These are phyloP conservation scores for Strix occidentalis DNA, from an alignment of 2,797 vertebrate species.

Conservation along the genomic window DNA sequence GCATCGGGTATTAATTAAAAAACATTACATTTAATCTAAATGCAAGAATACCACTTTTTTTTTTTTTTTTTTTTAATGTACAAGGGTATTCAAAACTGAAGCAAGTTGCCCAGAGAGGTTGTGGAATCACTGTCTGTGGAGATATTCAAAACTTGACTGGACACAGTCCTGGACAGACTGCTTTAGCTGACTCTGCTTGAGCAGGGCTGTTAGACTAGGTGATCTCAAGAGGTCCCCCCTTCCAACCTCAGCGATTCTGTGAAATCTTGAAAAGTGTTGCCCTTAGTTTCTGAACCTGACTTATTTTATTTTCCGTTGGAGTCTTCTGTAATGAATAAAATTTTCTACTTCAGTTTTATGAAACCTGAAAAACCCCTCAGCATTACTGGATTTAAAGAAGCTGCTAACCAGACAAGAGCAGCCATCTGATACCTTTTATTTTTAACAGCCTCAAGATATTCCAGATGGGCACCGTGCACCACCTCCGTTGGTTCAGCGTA, in stretches of 20 bases:
- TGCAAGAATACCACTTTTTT: not conserved
- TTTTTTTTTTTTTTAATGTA: not conserved
- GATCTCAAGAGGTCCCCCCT: not conserved
- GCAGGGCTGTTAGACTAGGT: not conserved
- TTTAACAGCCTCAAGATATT: constrained; percentile 90
- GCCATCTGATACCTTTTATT: not conserved
- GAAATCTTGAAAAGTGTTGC: not conserved
- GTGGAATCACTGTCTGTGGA: not conserved
- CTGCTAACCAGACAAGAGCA: not conserved
- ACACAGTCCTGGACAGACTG: not conserved
- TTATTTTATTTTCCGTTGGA: not conserved
- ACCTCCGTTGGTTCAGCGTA: constrained; percentile 83
- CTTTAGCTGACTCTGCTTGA: not conserved
- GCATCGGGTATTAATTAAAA: not conserved
- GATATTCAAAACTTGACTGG: not conserved
- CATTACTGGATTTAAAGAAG: not conserved
- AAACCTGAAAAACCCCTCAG: not conserved
- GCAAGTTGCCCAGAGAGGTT: not conserved
- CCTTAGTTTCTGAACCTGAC: not conserved
- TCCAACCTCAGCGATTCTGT: not conserved
- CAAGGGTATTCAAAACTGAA: not conserved
- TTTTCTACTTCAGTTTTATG: not conserved
- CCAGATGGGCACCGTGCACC: constrained; percentile 91
- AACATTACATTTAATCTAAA: not conserved
- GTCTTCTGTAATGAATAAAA: not conserved